Evolutionary conservation across 2,888 invertebrate species (phyloP).

Genomic region (Xiphydria camelus): DNA sequence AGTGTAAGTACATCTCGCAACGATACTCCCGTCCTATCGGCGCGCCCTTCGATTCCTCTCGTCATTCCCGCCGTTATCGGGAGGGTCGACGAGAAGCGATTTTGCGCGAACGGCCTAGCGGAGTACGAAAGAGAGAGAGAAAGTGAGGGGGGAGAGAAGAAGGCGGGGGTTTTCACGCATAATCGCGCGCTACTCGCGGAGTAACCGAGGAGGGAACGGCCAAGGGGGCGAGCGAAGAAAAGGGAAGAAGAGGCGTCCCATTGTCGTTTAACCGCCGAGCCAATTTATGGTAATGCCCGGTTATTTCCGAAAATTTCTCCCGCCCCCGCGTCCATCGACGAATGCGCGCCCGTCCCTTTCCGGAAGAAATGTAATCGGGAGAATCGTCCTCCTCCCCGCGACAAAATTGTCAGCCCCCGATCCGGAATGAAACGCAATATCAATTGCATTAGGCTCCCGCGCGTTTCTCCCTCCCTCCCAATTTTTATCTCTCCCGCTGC

Average conservation of each 20-base stretch:
- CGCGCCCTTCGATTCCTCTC: too few relatives aligned
- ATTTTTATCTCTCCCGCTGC: too few relatives aligned
- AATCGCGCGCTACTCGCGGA: too few relatives aligned
- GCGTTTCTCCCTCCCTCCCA: neutral
- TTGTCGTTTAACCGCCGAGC: conserved; percentile 10
- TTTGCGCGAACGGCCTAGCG: too few relatives aligned
- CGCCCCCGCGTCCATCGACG: neutral
- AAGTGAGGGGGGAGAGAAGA: neutral
- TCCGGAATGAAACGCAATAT: conserved; percentile 14
- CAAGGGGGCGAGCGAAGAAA: too few relatives aligned
- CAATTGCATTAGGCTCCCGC: conserved; percentile 10
- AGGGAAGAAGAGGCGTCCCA: neutral
- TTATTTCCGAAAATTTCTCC: conserved; percentile 10
- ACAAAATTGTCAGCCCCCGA: conserved; percentile 7
- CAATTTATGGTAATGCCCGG: conserved; percentile 13
- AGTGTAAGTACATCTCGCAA: too few relatives aligned
- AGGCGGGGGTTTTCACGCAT: neutral
- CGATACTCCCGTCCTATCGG: too few relatives aligned
- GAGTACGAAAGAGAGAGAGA: neutral
- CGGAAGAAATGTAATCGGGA: neutral
- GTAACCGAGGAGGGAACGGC: too few relatives aligned
- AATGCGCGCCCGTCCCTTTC: too few relatives aligned
- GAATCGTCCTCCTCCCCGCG: neutral
- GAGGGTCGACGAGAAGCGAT: too few relatives aligned
- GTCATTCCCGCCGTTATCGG: too few relatives aligned